Evolutionary conservation across 2,113 vertebrate species (phyloP), one percentile per base, ranked within the genome.

Genomic region (Eretmochelys imbricata): DNA sequence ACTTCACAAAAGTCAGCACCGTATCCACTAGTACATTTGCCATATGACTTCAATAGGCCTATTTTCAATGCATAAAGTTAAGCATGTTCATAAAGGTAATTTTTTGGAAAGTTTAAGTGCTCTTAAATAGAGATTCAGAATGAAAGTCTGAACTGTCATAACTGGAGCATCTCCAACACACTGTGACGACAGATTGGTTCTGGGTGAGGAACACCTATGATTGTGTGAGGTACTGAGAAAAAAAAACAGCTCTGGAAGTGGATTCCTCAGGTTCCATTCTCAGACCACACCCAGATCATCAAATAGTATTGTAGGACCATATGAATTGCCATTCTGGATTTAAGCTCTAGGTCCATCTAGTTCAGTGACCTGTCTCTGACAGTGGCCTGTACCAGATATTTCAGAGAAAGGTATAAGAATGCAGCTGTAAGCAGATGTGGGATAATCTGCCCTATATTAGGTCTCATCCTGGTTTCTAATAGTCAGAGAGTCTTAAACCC

Each of bases 161-260:
- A 0, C 54, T 20, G 6, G 6, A 54, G 29, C 20, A 25, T 31
- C 76, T 69, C 49, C 5, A 31, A 75, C 25, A 62, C 27, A 7
- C 85, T 0, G 20, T 0, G 0, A 35, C 22, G 9, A 10, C 6
- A 55, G 78, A 29, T 78, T 1, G 1, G 49, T 20, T 87, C 83
- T 50, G 49, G 38, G 31, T 76, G 65, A 90, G 50, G 53, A 80
- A 2, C 0, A 0, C 2, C 65, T 38, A 72, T 38, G n/a, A 35
- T 72, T 38, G 19, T 72, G 48, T 38, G 35, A 65, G 48, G 49
- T 0, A 0, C 4, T 3, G 84, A 55, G 87, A 25, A 81, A 42
- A 46, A 46, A 38, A 5, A n/a, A 35, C 53, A 25, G 55, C 2
- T 0, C 0, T 0, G 0, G 0, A 78, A 38, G 38, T 72, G 62